Percentiles rank a stretch among this genome's conserved stretches.
These are phyloP conservation scores for Cebus imitator DNA, from an alignment of 2,113 vertebrate genomes.

Conservation along the genomic window DNA sequence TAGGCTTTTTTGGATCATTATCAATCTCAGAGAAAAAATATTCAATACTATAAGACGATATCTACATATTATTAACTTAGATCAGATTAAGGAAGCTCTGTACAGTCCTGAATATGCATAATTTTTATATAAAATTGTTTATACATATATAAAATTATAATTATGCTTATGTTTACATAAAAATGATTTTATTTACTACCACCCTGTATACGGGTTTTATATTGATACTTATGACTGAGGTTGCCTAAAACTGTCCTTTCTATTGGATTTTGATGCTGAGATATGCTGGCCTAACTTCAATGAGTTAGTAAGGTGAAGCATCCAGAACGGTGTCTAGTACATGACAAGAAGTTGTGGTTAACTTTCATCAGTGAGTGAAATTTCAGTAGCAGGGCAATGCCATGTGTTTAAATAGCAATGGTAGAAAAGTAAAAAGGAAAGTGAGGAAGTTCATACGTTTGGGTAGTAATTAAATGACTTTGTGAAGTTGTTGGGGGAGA, in stretches of 20 bases:
- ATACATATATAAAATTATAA: neutral
- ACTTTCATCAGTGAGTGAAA: neutral
- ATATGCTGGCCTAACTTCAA: neutral
- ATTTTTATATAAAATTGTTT: neutral
- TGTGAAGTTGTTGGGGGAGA: neutral
- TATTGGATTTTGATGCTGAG: neutral
- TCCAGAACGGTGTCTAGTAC: neutral
- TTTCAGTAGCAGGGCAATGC: neutral
- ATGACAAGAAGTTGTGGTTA: neutral
- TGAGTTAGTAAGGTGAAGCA: neutral
- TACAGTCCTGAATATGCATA: neutral
- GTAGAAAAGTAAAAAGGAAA: neutral
- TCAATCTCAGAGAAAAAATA: neutral
- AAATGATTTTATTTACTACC: neutral
- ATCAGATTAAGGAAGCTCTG: neutral
- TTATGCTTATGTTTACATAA: neutral
- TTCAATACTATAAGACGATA: neutral
- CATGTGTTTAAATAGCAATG: neutral
- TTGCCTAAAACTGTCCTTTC: neutral
- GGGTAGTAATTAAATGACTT: neutral
- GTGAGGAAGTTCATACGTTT: neutral
- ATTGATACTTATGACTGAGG: neutral
- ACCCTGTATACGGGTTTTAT: neutral
- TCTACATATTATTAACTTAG: neutral
- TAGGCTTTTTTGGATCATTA: neutral